Evolutionary conservation across 2,888 invertebrate genomes (phyloP).

Genomic region (Colletes collaris): DNA sequence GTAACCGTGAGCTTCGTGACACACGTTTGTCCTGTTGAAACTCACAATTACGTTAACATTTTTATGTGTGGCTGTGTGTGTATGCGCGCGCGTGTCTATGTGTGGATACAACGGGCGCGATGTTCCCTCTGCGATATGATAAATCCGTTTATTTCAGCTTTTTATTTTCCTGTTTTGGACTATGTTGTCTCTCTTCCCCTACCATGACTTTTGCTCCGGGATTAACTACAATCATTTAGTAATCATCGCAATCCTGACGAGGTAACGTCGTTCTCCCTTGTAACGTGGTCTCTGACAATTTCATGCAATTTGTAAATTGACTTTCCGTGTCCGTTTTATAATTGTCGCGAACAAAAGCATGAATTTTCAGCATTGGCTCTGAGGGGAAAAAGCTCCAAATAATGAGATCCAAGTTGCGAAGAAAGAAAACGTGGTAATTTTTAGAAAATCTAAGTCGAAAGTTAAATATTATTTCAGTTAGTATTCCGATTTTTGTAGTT

Average conservation of each 20-base stretch:
- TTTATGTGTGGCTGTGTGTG: neutral
- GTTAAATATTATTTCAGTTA: too few relatives aligned
- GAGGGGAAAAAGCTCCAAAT: too few relatives aligned
- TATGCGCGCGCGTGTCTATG: neutral
- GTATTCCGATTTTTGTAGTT: too few relatives aligned
- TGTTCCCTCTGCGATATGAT: conserved; percentile 9
- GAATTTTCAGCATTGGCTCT: too few relatives aligned
- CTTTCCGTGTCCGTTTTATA: neutral
- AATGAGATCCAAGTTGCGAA: too few relatives aligned
- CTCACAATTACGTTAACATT: conserved; percentile 15
- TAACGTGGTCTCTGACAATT: neutral
- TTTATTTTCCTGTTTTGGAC: neutral
- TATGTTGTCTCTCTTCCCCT: neutral
- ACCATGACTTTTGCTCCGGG: conserved; percentile 1
- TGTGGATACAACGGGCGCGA: neutral
- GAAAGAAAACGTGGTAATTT: too few relatives aligned
- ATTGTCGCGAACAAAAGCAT: neutral
- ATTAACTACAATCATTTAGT: conserved; percentile 9
- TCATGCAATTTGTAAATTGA: neutral
- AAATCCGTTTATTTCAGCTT: conserved; percentile 37
- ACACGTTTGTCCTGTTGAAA: conserved; percentile 42
- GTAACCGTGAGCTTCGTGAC: conserved; percentile 35
- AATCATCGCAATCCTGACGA: neutral
- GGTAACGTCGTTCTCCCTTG: neutral
- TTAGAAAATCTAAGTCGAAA: too few relatives aligned